A percentile compares a stretch with the other conserved stretches of the same genome.
Evolutionary conservation across 2,797 vertebrate genomes (phyloP).

Genomic region (Melanotaenia nigrans): DNA sequence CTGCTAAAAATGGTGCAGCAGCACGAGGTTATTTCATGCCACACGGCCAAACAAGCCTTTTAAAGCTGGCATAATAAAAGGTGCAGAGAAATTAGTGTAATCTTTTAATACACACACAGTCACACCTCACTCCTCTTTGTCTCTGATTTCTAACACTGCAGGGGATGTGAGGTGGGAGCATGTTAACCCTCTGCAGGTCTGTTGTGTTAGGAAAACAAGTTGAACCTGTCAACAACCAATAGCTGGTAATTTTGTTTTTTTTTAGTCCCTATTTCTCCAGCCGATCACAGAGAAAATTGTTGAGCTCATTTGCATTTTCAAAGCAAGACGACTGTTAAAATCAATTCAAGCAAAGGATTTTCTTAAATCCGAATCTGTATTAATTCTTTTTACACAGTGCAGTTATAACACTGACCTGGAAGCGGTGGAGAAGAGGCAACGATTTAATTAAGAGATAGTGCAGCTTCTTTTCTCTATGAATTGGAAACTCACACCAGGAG

Average conservation of each 20-base stretch:
- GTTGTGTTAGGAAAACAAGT: slow-evolving; percentile 9
- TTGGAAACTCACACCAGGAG: slow-evolving; percentile 11
- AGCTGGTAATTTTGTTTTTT: neutral
- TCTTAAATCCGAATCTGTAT: neutral
- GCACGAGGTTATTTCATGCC: slow-evolving; percentile 44
- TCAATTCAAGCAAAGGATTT: neutral
- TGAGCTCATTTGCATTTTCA: neutral
- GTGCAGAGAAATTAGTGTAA: slow-evolving; percentile 40
- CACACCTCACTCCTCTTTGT: slow-evolving; percentile 44
- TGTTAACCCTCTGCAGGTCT: slow-evolving; percentile 25
- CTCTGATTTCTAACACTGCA: slow-evolving; percentile 29
- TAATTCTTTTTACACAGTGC: neutral
- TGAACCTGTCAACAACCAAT: neutral
- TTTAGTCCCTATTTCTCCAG: slow-evolving; percentile 4
- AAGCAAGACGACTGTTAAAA: slow-evolving; percentile 9
- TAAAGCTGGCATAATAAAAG: slow-evolving; percentile 11
- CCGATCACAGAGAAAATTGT: slow-evolving; percentile 2
- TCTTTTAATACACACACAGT: slow-evolving; percentile 31
- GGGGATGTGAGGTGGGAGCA: slow-evolving; percentile 31
- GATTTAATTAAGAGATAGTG: slow-evolving; percentile 48
- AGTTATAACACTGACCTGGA: slow-evolving; percentile 1
- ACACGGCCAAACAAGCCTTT: slow-evolving; percentile 19
- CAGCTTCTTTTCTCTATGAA: slow-evolving; percentile 26
- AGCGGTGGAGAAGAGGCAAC: slow-evolving; percentile 23
- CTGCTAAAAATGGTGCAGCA: slow-evolving; percentile 21